Evolutionary conservation across 2,797 vertebrate genomes (phyloP).

Genomic region (Anableps anableps): DNA sequence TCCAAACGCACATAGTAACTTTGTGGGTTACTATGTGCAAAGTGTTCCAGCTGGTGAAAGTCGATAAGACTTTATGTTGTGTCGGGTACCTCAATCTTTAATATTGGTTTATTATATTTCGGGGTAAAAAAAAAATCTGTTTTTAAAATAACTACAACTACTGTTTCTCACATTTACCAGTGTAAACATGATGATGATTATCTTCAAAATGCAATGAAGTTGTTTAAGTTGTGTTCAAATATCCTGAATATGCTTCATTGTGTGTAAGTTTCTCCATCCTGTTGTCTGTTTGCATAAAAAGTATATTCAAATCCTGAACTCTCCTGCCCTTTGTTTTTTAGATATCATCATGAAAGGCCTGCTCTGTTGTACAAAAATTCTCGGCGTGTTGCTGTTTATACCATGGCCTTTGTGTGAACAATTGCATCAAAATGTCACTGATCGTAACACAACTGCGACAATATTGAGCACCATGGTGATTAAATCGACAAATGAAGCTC

Average conservation of each 20-base stretch:
- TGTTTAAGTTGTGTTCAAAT: neutral
- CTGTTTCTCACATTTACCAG: neutral
- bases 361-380: slow-evolving; percentile 25
- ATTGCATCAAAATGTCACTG: too few species aligned
- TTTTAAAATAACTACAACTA: neutral
- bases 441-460: too few species aligned
- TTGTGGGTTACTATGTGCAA: too few species aligned
- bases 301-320: neutral
- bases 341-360: slow-evolving; percentile 60
- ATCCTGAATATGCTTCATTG: neutral
- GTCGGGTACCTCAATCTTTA: neutral
- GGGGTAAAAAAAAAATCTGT: neutral
- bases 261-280: neutral
- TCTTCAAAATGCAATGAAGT: neutral
- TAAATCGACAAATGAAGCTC: too few species aligned
- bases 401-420: too few species aligned
- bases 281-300: neutral
- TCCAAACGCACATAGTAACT: too few species aligned
- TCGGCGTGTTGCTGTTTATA: slow-evolving; percentile 15
- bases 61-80: too few species aligned
- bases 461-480: too few species aligned
- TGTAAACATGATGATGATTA: neutral
- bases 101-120: neutral
- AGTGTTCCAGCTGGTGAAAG: too few species aligned
- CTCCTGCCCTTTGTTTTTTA: slow-evolving; percentile 23